Conservation (phyloP, 2,797 vertebrate species). For the Sarcoramphus papa region DNA sequence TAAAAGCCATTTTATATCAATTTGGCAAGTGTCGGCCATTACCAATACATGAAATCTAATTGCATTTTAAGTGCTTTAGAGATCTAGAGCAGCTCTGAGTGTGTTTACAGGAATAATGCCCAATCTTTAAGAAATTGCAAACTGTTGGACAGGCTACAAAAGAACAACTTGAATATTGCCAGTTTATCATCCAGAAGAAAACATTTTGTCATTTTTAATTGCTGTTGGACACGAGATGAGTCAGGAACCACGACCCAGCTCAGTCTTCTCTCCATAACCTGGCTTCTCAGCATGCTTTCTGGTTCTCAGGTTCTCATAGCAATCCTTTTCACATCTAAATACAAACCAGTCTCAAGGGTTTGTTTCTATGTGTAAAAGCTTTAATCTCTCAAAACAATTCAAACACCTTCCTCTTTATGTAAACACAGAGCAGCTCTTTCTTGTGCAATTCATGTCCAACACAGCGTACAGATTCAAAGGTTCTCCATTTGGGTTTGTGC, state of each 20-base stretch:
- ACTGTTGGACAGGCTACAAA: not conserved
- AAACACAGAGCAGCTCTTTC: not conserved
- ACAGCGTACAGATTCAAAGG: fast-evolving
- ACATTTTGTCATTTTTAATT: not conserved
- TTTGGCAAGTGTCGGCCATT: not conserved
- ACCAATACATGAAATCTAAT: not conserved
- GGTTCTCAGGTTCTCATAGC: not conserved
- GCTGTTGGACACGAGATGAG: not conserved
- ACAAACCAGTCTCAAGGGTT: not conserved
- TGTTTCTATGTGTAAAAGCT: not conserved
- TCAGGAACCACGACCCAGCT: not conserved
- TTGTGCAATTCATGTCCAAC: not conserved
- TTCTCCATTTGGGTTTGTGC: not conserved
- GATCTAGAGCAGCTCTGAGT: not conserved
- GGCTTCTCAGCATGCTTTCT: not conserved
- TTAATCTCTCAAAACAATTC: not conserved
- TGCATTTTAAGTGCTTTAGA: constrained; percentile 6
- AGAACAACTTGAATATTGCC: not conserved
- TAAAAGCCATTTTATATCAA: constrained; percentile 27
- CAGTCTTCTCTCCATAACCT: not conserved
- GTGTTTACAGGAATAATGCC: not conserved
- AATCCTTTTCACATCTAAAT: not conserved
- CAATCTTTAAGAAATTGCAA: not conserved
- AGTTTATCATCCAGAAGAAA: not conserved
- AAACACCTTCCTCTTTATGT: not conserved